A percentile compares a stretch with the other conserved stretches of the same genome.
phyloP scores from a whole-genome alignment of 2,797 vertebrate species.

The Saxicola maurus region DNA sequence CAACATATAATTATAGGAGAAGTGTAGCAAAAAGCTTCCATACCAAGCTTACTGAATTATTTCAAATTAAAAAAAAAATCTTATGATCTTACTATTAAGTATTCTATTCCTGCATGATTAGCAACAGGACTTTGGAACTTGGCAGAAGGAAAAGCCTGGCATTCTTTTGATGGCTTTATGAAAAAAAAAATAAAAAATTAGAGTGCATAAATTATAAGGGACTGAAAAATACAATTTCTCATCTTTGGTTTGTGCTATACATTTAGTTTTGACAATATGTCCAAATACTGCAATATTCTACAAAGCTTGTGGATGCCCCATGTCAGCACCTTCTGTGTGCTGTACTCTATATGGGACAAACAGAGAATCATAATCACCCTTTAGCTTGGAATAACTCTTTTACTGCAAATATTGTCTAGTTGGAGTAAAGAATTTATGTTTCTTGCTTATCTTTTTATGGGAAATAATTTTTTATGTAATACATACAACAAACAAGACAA shows the following conservation, averaged over 20 bases:
- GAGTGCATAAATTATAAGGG: not conserved
- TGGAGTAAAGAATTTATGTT: not conserved
- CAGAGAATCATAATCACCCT: not conserved
- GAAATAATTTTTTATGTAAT: not conserved
- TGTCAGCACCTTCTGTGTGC: not conserved
- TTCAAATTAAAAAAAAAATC: not conserved
- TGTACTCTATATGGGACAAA: not conserved
- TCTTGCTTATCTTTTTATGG: not conserved
- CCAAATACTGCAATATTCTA: not conserved
- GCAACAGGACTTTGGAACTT: not conserved
- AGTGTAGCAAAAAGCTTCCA: not conserved
- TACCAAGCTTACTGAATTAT: not conserved
- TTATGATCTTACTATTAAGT: not conserved
- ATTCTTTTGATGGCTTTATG: not conserved
- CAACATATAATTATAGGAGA: conserved; percentile 8
- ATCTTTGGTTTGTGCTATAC: not conserved
- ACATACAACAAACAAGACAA: not conserved
- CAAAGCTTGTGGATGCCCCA: not conserved
- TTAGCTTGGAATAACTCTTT: not conserved
- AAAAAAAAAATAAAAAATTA: not conserved
- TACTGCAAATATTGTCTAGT: not conserved
- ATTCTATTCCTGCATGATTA: not conserved
- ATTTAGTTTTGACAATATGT: not conserved
- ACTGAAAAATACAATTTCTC: not conserved
- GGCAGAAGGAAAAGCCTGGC: not conserved